Base-by-base conservation (phyloP, 2,888 invertebrate genomes). In the Clusia tigrina region DNA sequence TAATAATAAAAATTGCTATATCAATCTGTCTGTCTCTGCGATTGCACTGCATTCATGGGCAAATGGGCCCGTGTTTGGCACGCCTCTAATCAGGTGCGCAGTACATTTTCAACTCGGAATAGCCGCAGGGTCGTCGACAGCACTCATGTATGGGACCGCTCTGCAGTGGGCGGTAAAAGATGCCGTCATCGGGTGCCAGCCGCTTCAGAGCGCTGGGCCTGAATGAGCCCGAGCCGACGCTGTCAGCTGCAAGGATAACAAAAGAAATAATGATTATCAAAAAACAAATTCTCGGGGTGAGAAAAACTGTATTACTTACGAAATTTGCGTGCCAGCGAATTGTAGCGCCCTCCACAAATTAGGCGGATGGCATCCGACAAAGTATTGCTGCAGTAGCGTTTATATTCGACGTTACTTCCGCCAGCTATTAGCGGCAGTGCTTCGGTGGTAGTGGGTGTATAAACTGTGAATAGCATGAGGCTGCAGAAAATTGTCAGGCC, bases 71-170 rank as follows among this genome's bases (percentile, higher is more conserved):
- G 42, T 48, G 48, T 22, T 20, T 32, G 12, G 32, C 32, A 32
- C 12, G 32, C 32, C 9, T 12, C 24, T 63, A 54, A 24, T 65
- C 68, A 51, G 65, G 57, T 53, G 78, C 80, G 68, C 82, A 82
- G 69, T 81, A 83, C 61, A 74, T 68, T 57, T 68, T 67, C 26
- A 82, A 68, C 37, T 82, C 79, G 2, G 69, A 53, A 53, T 74
- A 76, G 58, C 77, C 72, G 65, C 82, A 82, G 25, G 78, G 71
- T 18, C 74, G 73, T 2, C 71, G 73, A 57, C 82, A 82, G 61
- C 82, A 82, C 26, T 77, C 74, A 57, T 81, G 80, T 20, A 74
- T 78, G 37, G 79, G 71, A 2, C 81, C 80, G 61, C 70, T 72
- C 51, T 67, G 69, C n/a, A 73, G 42, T 1, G 78, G 77, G 20